Evolutionary conservation across 1,140 invertebrate species (phyloP).

Genomic region (Brachionus asplanchnoidis): DNA sequence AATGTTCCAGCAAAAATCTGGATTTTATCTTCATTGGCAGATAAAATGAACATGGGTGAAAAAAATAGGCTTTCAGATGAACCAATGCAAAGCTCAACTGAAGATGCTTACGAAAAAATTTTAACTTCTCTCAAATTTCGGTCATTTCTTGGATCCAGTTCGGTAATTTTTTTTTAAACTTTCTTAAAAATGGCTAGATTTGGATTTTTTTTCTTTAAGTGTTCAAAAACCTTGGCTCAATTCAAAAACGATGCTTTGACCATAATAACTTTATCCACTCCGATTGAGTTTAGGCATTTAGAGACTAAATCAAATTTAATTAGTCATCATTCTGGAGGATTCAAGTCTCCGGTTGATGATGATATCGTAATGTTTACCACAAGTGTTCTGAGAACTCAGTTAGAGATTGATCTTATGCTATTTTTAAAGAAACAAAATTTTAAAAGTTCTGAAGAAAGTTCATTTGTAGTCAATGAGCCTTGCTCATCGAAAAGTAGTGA

Average conservation of each 20-base stretch:
- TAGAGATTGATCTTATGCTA: slow-evolving; percentile 37
- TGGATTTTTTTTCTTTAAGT: neutral
- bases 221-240: slow-evolving; percentile 1
- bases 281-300: slow-evolving; percentile 10
- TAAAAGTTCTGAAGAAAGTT: neutral
- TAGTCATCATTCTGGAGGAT: neutral
- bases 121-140: neutral
- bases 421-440: neutral
- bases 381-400: slow-evolving; percentile 16
- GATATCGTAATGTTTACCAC: slow-evolving; percentile 29
- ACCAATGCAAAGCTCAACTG: neutral
- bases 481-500: slow-evolving; percentile 73
- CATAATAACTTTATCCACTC: neutral
- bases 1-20: slow-evolving; percentile 25
- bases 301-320: neutral
- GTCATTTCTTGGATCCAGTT: neutral
- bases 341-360: slow-evolving; percentile 16
- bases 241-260: slow-evolving; percentile 18
- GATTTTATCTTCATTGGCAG: slow-evolving; percentile 7
- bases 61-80: neutral
- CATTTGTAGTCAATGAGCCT: slow-evolving; percentile 70
- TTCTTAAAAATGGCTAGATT: neutral
- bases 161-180: neutral
- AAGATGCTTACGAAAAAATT: slow-evolving; percentile 5
- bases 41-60: neutral